Evolutionary conservation across 1,140 invertebrate genomes (phyloP).

Genomic region (Patella vulgata): DNA sequence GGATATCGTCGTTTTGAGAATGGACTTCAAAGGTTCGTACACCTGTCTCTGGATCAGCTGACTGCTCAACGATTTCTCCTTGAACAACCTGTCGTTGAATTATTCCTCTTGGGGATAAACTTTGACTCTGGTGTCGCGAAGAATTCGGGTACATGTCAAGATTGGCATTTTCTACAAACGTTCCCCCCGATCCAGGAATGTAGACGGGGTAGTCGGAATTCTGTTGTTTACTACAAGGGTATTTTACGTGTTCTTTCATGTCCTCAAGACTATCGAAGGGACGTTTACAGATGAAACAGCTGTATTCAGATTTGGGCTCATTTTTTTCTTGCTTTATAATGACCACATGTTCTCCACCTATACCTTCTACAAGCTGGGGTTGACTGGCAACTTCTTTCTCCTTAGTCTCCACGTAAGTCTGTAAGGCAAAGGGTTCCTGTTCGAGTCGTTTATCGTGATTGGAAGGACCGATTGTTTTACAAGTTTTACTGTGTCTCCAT

Average conservation of each 20-base stretch:
- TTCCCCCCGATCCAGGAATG: no score
- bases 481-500: constrained; percentile 52
- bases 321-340: constrained; percentile 10
- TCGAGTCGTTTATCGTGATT: constrained; percentile 37
- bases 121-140: no score
- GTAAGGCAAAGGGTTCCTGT: constrained; percentile 35
- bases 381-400: constrained; percentile 9
- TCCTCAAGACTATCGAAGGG: constrained; percentile 46
- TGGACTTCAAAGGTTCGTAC: no score
- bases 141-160: no score
- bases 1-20: no score
- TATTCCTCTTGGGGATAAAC: no score
- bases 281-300: constrained; percentile 48
- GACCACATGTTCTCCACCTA: constrained; percentile 26
- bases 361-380: constrained; percentile 21
- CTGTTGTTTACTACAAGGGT: constrained; percentile 38
- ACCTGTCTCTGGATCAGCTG: no score
- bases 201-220: no score
- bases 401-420: constrained; percentile 25
- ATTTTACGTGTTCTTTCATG: constrained; percentile 51
- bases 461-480: constrained; percentile 32
- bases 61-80: no score
- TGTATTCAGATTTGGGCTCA: constrained; percentile 9
- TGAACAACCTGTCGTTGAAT: no score
- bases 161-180: no score